Evolutionary conservation across 2,797 vertebrate genomes (phyloP), one percentile per base, ranked within the genome.

Genomic region (Falco rusticolus): DNA sequence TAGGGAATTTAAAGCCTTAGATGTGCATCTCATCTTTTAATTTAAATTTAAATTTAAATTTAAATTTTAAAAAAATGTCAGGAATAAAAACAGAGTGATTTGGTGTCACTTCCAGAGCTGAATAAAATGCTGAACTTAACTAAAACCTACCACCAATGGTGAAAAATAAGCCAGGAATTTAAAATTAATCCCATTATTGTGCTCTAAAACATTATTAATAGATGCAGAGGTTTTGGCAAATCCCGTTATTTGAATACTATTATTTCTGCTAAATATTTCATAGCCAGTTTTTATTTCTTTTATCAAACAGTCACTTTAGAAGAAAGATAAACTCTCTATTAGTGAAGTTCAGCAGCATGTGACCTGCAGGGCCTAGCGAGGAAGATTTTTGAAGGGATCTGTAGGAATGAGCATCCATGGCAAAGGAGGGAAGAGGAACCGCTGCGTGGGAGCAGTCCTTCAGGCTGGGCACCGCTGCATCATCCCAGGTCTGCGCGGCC

Each of bases 101-200:
- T 37, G 6, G 8, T 81, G 61, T 56, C 11, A 39, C 61, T 80
- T 76, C 16, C 59, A 83, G 50, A 19, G 3, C 28, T 86, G 72
- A 89, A 85, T 85, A 75, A 92, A 69, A 81, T 9, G 28, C 31
- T 69, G 59, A 91, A 72, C 18, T 15, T 63, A 59, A 71, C 60
- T 79, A 70, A 90, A 89, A 69, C 15, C 7, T 16, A 53, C 25
- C 4, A 4, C 25, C 4, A 4, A 75, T 43, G 47, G 54, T 64
- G 28, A 79, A 75, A 93, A 76, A 29, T 41, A 39, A 95, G 25
- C 7, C 15, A 48, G 26, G 56, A 63, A 41, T 60, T 91, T 60
- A 76, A 92, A 84, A 86, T 79, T 81, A 87, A 93, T 78, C 72
- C 47, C 33, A 31, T 91, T 90, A 47, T 79, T 87, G 29, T 86